Percentiles rank a stretch among this genome's conserved stretches.
Conservation (phyloP, 2,888 invertebrate genomes). For the Eilema sororculum region DNA sequence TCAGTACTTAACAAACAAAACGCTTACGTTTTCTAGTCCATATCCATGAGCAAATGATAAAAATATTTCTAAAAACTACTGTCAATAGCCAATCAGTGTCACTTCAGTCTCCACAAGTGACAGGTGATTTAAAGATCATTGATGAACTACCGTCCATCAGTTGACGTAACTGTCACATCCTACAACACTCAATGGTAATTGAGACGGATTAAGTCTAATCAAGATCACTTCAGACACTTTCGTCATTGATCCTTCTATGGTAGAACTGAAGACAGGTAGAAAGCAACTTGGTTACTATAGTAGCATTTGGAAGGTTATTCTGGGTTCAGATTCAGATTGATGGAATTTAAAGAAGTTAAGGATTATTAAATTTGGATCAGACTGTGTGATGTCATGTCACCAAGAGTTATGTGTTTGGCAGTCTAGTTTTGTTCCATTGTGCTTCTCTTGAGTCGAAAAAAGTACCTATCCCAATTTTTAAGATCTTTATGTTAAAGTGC, state of each 20-base stretch:
- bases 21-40: background rate
- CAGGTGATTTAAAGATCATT: constrained; percentile 19
- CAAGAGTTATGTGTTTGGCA: background rate
- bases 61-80: background rate
- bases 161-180: constrained; percentile 28
- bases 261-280: constrained; percentile 12
- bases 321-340: background rate
- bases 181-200: constrained; percentile 18
- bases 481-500: too few relatives aligned
- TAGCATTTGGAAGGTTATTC: background rate
- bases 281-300: background rate
- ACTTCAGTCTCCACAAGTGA: constrained; percentile 2
- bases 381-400: background rate
- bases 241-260: constrained; percentile 3
- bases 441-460: too few relatives aligned
- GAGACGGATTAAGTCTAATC: constrained; percentile 18
- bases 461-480: too few relatives aligned
- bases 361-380: background rate
- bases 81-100: constrained; percentile 18
- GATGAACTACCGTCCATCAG: constrained; percentile 32
- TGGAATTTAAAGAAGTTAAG: background rate
- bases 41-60: background rate
- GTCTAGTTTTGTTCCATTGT: too few relatives aligned
- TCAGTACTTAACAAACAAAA: background rate
- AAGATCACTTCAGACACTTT: constrained; percentile 8